Conservation (phyloP, 2,113 vertebrate species). For the Vulpes ferrilata region DNA sequence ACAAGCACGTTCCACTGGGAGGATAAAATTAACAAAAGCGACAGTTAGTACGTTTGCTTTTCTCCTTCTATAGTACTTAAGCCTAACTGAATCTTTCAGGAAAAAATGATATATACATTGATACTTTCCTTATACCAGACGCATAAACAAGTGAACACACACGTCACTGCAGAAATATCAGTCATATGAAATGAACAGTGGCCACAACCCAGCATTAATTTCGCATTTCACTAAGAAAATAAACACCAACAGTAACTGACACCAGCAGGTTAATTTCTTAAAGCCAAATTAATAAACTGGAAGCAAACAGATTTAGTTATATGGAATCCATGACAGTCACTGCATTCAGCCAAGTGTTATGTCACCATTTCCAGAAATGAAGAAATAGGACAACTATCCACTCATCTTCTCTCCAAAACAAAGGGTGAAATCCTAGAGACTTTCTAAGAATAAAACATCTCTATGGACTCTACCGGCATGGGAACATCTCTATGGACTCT, state of each 20-base stretch:
- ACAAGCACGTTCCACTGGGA: background rate
- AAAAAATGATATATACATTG: background rate
- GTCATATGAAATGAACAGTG: background rate
- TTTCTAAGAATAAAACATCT: background rate
- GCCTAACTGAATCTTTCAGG: background rate
- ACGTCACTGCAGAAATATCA: background rate
- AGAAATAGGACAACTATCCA: background rate
- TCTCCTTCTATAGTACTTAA: background rate
- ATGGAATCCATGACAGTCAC: background rate
- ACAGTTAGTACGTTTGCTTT: background rate
- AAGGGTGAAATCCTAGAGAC: background rate
- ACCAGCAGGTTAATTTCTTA: background rate
- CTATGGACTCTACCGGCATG: accelerated
- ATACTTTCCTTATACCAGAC: background rate
- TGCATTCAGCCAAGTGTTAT: background rate
- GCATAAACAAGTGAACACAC: background rate
- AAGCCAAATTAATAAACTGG: background rate
- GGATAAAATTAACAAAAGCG: background rate
- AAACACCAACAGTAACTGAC: background rate
- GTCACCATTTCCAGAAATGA: background rate
- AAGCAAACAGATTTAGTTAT: constrained; percentile 38
- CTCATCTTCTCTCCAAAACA: background rate
- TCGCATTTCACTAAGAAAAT: background rate
- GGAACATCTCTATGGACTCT: background rate
- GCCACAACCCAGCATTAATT: background rate